Percentiles rank a stretch among this genome's conserved stretches.
Evolutionary conservation across 1,140 invertebrate genomes (phyloP).

Genomic region (Ceratosolen fusciceps): DNA sequence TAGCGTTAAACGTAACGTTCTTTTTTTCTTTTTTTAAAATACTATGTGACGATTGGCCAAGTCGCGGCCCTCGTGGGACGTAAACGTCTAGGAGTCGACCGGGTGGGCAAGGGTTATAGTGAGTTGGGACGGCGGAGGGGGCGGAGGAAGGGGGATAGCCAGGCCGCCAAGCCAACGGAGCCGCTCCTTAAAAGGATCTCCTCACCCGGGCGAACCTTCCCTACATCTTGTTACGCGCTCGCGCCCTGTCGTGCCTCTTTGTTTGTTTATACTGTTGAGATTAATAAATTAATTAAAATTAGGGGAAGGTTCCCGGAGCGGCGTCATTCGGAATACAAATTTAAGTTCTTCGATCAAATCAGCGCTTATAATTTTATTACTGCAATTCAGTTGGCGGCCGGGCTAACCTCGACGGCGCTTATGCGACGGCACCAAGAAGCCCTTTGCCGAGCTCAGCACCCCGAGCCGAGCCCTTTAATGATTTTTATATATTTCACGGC

Average conservation of each 20-base stretch:
- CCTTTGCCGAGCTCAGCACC: too few species aligned
- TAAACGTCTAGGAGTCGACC: too few species aligned
- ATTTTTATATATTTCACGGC: slow-evolving; percentile 16
- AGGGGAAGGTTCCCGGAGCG: slow-evolving; percentile 21
- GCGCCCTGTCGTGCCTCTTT: slow-evolving; percentile 17
- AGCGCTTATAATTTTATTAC: not conserved
- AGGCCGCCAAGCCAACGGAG: too few species aligned
- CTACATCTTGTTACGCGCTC: slow-evolving; percentile 33
- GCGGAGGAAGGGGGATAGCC: too few species aligned
- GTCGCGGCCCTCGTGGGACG: not conserved
- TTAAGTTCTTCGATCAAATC: not conserved
- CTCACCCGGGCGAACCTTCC: slow-evolving; percentile 1
- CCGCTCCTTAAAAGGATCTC: not conserved
- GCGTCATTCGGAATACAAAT: slow-evolving; percentile 23
- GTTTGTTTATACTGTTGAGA: slow-evolving; percentile 23
- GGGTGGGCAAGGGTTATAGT: too few species aligned
- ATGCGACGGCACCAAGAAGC: too few species aligned
- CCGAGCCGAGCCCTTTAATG: too few species aligned
- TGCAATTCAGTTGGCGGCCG: not conserved
- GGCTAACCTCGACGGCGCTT: too few species aligned
- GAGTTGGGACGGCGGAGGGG: too few species aligned
- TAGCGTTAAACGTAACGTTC: slow-evolving; percentile 65
- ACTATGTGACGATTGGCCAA: slow-evolving; percentile 25
- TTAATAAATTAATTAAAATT: not conserved
- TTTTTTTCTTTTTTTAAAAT: too few species aligned